Conservation (phyloP, 2,113 vertebrate species). For the Vireo altiloquus region DNA sequence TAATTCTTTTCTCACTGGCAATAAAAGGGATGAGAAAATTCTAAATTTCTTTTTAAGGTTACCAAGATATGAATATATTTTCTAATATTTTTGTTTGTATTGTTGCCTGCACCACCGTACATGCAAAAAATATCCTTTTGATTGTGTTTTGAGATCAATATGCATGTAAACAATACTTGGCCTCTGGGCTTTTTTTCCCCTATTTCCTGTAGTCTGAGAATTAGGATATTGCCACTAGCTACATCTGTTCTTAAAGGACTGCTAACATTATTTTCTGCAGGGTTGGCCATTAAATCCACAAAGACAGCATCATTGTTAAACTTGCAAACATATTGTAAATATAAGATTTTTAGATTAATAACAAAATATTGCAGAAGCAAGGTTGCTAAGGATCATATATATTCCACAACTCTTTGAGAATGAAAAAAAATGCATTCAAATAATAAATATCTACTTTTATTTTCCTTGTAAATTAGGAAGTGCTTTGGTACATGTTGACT, state of each 20-base stretch:
- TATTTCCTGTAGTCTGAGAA: background rate
- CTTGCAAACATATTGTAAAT: background rate
- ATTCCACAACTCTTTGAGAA: background rate
- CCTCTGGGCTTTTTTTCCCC: fast-evolving
- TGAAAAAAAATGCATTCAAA: background rate
- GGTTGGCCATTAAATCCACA: background rate
- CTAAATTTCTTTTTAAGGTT: background rate
- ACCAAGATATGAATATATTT: background rate
- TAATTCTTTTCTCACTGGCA: background rate
- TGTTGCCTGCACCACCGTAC: background rate
- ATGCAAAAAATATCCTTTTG: background rate
- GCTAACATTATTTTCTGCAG: background rate
- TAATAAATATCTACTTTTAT: background rate
- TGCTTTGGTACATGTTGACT: background rate
- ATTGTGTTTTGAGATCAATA: background rate
- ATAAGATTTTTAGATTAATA: background rate
- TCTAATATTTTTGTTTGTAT: background rate
- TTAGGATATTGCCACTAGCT: background rate
- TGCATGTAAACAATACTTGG: background rate
- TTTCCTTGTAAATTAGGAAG: background rate
- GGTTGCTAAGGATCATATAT: background rate
- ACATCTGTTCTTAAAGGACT: background rate
- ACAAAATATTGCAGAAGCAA: background rate
- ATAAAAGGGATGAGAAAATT: background rate
- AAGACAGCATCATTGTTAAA: background rate